Conservation (phyloP, 2,113 vertebrate species). For the Gopherus flavomarginatus region DNA sequence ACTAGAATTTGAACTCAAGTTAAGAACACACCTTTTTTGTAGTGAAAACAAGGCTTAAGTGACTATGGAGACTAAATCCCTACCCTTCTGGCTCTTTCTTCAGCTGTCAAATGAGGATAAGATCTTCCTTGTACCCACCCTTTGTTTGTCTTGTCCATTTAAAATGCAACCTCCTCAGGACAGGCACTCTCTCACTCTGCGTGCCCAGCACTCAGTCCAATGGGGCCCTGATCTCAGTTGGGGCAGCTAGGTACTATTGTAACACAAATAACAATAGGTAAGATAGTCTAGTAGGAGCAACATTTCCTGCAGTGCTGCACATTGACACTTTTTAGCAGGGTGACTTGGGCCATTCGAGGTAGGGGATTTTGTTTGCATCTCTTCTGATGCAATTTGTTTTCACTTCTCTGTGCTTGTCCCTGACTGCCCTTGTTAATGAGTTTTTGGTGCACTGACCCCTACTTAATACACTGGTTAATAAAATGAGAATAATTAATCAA, state of each 20-base stretch:
- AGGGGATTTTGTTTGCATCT: background rate
- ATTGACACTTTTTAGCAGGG: background rate
- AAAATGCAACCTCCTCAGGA: background rate
- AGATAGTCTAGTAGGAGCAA: background rate
- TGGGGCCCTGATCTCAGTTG: background rate
- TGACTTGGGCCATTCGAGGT: background rate
- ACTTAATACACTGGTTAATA: conserved; percentile 46
- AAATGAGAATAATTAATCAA: conserved; percentile 67
- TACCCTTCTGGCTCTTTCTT: background rate
- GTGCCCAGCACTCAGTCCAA: background rate
- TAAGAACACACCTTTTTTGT: background rate
- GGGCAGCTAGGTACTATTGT: background rate
- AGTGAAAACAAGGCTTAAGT: background rate
- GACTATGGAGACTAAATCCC: background rate
- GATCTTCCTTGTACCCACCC: background rate
- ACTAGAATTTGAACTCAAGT: background rate
- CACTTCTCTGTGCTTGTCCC: conserved; percentile 46
- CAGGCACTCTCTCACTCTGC: too few relatives aligned
- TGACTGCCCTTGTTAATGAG: conserved; percentile 59
- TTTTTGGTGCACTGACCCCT: conserved; percentile 67
- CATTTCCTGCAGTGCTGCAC: background rate
- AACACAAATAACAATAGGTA: background rate
- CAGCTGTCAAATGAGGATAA: background rate
- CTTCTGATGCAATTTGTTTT: background rate
- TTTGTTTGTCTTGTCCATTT: background rate